Evolutionary conservation across 53 echinoderm and acorn worm species (phyloP), one percentile per base, ranked within the genome.

Genomic region (Crossaster papposus): DNA sequence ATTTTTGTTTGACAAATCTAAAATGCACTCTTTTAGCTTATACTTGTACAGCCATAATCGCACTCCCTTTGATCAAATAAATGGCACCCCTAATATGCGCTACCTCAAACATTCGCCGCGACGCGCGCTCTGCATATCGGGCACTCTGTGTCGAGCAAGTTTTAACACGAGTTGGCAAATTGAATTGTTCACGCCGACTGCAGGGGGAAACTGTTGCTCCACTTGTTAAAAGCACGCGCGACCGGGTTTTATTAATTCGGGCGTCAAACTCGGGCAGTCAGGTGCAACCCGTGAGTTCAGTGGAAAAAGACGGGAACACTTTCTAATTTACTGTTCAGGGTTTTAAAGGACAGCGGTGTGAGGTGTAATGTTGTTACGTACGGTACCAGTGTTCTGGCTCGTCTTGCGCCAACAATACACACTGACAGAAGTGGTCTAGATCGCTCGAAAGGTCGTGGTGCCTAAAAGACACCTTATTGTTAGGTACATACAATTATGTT

Each of bases 121-220:
- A 68, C 4, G 4, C n/a, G n/a, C 0, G 28, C 17, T 11, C 24
- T 26, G n/a, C n/a, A n/a, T n/a, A 68, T 4, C 22, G 17, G 17
- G 17, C 68, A 28, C 68, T n/a, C n/a, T 68, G 68, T 28, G 68
- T 68, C 28, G 28, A 11, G 11, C 58, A 18, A 1, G 44, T 14
- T 58, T 11, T 20, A 58, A 58, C 58, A 17, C 58, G 4, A 23
- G 3, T 62, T 62, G 62, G 23, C 62, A 24, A 68, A 68, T 68
- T 11, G 68, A 68, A 26, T 68, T 68, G 28, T 68, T 68, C 68
- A 68, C 68, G 68, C 68, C 68, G 68, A 26, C 17, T 68, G n/a
- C n/a, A n/a, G n/a, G 68, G 28, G 28, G 68, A 68, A 68, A 68
- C 24, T 68, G 28, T 68, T 68, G 68, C 68, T n/a, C n/a, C 68